phyloP scores from a whole-genome alignment of 2,113 vertebrate genomes.

The Epinephelus moara region DNA sequence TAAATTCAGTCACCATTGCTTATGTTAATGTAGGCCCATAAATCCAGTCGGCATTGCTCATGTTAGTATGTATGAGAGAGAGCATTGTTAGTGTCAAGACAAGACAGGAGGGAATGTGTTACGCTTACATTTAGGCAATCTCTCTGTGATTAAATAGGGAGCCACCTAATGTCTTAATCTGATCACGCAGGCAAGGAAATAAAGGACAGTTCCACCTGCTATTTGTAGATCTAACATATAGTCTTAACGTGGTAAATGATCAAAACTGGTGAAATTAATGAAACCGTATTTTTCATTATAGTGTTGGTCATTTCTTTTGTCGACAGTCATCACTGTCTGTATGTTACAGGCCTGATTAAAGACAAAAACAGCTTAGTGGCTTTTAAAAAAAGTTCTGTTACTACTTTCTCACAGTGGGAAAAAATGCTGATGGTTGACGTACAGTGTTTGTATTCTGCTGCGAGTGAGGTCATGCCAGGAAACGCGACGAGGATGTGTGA shows the following conservation, averaged over 20 bases:
- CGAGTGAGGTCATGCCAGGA: slow-evolving; percentile 71
- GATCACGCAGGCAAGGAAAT: neutral
- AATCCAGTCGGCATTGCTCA: neutral
- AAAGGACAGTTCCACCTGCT: neutral
- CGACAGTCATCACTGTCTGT: neutral
- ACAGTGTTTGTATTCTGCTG: slow-evolving; percentile 49
- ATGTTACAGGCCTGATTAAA: neutral
- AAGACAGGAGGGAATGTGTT: neutral
- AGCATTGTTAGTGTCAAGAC: neutral
- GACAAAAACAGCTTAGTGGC: neutral
- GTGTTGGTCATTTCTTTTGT: neutral
- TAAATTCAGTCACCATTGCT: slow-evolving; percentile 1
- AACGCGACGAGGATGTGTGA: slow-evolving; percentile 52
- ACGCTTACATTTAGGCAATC: neutral
- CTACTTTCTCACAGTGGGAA: slow-evolving; percentile 44
- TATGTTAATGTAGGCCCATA: neutral
- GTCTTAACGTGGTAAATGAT: neutral
- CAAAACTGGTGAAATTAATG: neutral
- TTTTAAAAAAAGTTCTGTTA: slow-evolving; percentile 11
- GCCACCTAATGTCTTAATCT: neutral
- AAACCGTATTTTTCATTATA: neutral
- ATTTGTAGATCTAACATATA: neutral
- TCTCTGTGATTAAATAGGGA: slow-evolving; percentile 1
- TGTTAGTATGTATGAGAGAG: neutral
- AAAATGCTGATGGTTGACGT: slow-evolving; percentile 39